phyloP scores from a whole-genome alignment of 2,888 invertebrate species.

The Pachymerium ferrugineum region DNA sequence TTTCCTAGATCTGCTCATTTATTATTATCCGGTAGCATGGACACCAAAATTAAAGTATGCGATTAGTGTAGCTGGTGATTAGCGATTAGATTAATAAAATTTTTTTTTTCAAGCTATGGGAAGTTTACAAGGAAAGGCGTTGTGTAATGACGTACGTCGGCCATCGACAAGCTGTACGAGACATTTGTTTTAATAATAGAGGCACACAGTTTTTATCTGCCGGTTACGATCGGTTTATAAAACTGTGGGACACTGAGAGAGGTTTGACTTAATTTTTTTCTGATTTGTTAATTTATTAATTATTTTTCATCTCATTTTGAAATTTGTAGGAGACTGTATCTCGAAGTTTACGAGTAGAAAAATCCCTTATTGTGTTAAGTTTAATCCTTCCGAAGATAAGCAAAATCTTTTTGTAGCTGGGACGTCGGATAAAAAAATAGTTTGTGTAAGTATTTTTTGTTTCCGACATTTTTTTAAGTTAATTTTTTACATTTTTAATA shows the following conservation, averaged over 20 bases:
- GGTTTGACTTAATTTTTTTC: slow-evolving; percentile 60
- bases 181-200: slow-evolving; percentile 89
- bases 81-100: slow-evolving; percentile 36
- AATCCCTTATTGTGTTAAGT: slow-evolving; percentile 96
- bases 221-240: slow-evolving; percentile 90
- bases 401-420: slow-evolving; percentile 97
- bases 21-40: slow-evolving; percentile 93
- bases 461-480: neutral
- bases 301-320: neutral
- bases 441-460: slow-evolving; percentile 64
- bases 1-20: slow-evolving; percentile 92
- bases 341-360: slow-evolving; percentile 85
- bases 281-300: neutral
- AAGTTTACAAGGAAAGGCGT: slow-evolving; percentile 90
- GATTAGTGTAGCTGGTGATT: neutral
- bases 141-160: slow-evolving; percentile 93
- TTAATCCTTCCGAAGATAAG: slow-evolving; percentile 94
- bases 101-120: slow-evolving; percentile 69
- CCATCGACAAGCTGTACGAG: slow-evolving; percentile 93
- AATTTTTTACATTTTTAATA: neutral
- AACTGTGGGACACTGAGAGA: slow-evolving; percentile 98
- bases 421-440: slow-evolving; percentile 98
- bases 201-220: slow-evolving; percentile 92
- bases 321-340: slow-evolving; percentile 51
- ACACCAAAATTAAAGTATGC: slow-evolving; percentile 80